Conservation (phyloP, 2,797 vertebrate genomes). For the Peromyscus attwateri region DNA sequence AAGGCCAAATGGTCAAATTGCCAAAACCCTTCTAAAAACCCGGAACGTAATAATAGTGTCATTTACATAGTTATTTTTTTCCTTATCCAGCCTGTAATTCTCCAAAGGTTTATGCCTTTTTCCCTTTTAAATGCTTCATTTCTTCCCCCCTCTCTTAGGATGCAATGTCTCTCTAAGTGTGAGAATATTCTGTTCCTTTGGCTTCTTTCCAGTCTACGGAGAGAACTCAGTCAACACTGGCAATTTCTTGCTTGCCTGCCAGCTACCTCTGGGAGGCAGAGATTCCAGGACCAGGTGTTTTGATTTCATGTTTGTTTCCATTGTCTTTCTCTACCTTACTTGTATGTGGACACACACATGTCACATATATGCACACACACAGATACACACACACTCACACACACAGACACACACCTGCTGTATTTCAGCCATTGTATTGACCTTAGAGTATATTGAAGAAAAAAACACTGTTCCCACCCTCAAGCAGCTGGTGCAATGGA, state of each 20-base stretch:
- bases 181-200: constrained; percentile 78
- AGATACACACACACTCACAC: background rate
- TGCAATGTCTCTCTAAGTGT: constrained; percentile 61
- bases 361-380: background rate
- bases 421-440: background rate
- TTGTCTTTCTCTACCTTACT: constrained; percentile 31
- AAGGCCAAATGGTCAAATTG: constrained; percentile 17
- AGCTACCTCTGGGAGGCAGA: constrained; percentile 66
- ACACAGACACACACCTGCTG: background rate
- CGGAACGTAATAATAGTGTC: background rate
- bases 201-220: constrained; percentile 74
- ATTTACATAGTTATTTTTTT: constrained; percentile 51
- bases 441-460: constrained; percentile 21
- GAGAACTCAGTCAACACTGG: constrained; percentile 71
- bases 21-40: constrained; percentile 43
- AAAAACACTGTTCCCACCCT: constrained; percentile 4
- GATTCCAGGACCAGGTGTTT: constrained; percentile 70
- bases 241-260: constrained; percentile 70
- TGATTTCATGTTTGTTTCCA: constrained; percentile 58
- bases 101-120: constrained; percentile 66
- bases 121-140: background rate
- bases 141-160: background rate
- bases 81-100: constrained; percentile 8
- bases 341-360: background rate
- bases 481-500: constrained; percentile 53